Evolutionary conservation across 1,140 invertebrate genomes (phyloP).

Genomic region (Papilio polyxenes): DNA sequence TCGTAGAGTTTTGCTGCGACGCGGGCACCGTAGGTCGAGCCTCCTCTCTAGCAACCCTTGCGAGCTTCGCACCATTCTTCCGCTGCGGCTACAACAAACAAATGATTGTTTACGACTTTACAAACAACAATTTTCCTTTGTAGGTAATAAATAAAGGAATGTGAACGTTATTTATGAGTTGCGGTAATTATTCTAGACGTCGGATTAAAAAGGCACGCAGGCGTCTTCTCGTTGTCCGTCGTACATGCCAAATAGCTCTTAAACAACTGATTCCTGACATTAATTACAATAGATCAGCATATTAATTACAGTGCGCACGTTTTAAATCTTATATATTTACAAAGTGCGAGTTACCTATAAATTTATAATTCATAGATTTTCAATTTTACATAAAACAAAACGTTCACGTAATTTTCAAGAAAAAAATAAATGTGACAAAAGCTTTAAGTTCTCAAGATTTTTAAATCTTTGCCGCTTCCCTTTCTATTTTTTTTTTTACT

Average conservation of each 20-base stretch:
- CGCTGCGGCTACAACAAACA: slow-evolving; percentile 55
- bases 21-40: slow-evolving; percentile 49
- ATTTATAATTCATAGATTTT: background rate
- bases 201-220: slow-evolving; percentile 41
- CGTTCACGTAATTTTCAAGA: background rate
- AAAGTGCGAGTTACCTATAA: slow-evolving; percentile 28
- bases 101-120: slow-evolving; percentile 21
- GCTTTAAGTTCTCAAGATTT: background rate
- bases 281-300: slow-evolving; percentile 58
- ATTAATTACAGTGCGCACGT: slow-evolving; percentile 49
- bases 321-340: slow-evolving; percentile 52
- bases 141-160: slow-evolving; percentile 39
- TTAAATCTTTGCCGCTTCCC: background rate
- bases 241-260: slow-evolving; percentile 52
- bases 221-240: slow-evolving; percentile 41
- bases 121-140: slow-evolving; percentile 29
- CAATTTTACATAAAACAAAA: background rate
- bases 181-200: slow-evolving; percentile 34
- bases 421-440: background rate
- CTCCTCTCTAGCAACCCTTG: slow-evolving; percentile 61
- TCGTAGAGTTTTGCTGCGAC: slow-evolving; percentile 45
- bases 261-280: slow-evolving; percentile 45
- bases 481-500: no score
- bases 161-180: slow-evolving; percentile 36
- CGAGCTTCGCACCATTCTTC: slow-evolving; percentile 52